A percentile compares a stretch with the other conserved stretches of the same genome.
phyloP scores from a whole-genome alignment of 2,797 vertebrate species.

The Knipowitschia caucasica region DNA sequence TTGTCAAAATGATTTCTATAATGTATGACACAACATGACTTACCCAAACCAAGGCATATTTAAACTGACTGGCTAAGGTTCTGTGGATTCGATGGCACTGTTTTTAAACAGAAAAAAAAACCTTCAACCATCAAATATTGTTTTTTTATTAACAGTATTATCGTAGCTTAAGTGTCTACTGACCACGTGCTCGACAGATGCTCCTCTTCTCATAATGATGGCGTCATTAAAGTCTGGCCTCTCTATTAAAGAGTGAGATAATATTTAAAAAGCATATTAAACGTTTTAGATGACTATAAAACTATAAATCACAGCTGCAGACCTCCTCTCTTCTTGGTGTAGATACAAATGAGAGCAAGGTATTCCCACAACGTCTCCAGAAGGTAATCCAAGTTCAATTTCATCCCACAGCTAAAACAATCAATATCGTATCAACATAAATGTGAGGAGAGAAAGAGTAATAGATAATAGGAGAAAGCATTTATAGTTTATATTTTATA shows the following conservation, averaged over 20 bases:
- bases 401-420: constrained; percentile 91
- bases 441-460: not conserved
- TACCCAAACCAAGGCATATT: constrained; percentile 98
- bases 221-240: constrained; percentile 94
- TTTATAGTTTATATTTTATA: not conserved
- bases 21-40: constrained; percentile 57
- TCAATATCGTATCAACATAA: not conserved
- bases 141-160: not conserved
- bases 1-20: no score
- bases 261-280: not conserved
- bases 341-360: constrained; percentile 93
- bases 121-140: not conserved
- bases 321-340: constrained; percentile 98
- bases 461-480: not conserved
- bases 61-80: constrained; percentile 94
- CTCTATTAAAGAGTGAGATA: constrained; percentile 69
- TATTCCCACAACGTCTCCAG: constrained; percentile 96
- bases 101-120: constrained; percentile 12
- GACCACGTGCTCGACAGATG: constrained; percentile 41
- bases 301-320: constrained; percentile 11
- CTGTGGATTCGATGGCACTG: constrained; percentile 98
- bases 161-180: not conserved
- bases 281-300: not conserved
- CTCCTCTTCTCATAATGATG: constrained; percentile 94
- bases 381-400: constrained; percentile 93